phyloP scores from a whole-genome alignment of 2,888 invertebrate species.

The Diploptera punctata region DNA sequence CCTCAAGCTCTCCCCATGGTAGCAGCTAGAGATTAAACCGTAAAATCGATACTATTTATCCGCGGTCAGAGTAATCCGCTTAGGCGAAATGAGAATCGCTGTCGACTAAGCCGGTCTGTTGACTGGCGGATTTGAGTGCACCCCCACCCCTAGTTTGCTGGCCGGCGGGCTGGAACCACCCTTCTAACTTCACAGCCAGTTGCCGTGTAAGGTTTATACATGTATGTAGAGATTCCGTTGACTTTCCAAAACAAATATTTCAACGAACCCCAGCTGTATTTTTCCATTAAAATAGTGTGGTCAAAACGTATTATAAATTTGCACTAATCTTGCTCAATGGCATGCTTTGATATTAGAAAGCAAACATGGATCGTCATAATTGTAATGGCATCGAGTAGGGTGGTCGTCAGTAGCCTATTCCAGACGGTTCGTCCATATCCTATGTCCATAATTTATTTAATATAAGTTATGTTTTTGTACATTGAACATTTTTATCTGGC shows the following conservation, averaged over 20 bases:
- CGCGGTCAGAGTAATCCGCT: slow-evolving; percentile 40
- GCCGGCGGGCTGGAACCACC: not conserved
- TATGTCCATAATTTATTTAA: too few species aligned
- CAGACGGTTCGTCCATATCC: too few species aligned
- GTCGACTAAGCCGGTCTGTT: slow-evolving; percentile 32
- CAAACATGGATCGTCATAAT: too few species aligned
- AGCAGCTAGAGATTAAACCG: slow-evolving; percentile 39
- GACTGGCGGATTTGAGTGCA: slow-evolving; percentile 30
- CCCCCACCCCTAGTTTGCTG: too few species aligned
- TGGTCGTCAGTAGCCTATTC: too few species aligned
- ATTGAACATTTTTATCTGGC: too few species aligned
- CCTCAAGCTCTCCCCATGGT: too few species aligned
- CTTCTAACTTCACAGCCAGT: slow-evolving; percentile 2
- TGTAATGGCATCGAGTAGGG: too few species aligned
- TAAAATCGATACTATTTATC: slow-evolving; percentile 42
- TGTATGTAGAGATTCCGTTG: slow-evolving; percentile 1
- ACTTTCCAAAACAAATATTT: slow-evolving; percentile 25
- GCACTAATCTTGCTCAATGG: slow-evolving; percentile 8
- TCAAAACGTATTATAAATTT: slow-evolving; percentile 19
- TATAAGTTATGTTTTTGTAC: too few species aligned
- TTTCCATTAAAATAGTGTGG: not conserved
- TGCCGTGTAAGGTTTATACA: slow-evolving; percentile 21
- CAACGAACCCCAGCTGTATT: slow-evolving; percentile 6
- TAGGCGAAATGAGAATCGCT: slow-evolving; percentile 39
- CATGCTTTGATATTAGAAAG: not conserved